phyloP scores from a whole-genome alignment of 2,888 invertebrate genomes.

The Xylocampa areola region DNA sequence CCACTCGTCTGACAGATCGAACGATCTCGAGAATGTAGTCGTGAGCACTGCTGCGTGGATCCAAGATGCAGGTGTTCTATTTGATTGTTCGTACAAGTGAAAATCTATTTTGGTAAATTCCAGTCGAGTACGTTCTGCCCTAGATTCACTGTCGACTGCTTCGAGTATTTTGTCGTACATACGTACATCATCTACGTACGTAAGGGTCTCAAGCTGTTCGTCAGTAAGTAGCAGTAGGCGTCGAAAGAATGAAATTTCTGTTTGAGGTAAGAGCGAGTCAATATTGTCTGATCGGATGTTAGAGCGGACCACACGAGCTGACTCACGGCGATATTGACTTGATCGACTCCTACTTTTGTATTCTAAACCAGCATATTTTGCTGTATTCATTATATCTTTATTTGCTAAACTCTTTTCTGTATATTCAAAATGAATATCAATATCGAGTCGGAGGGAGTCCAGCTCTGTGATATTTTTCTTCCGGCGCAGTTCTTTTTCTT shows the following conservation, averaged over 20 bases:
- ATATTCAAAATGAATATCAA: conserved; percentile 2
- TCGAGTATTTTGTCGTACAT: conserved; percentile 41
- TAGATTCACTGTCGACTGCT: conserved; percentile 32
- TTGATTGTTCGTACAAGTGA: conserved; percentile 62
- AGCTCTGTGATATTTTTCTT: conserved; percentile 8
- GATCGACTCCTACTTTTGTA: not conserved
- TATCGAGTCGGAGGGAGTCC: conserved; percentile 34
- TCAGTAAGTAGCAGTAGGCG: conserved; percentile 55
- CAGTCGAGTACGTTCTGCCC: conserved; percentile 32
- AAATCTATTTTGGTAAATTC: conserved; percentile 56
- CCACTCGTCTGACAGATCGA: conserved; percentile 61
- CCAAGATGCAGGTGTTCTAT: conserved; percentile 54
- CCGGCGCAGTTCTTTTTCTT: conserved; percentile 1
- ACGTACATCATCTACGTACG: conserved; percentile 25
- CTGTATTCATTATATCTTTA: conserved; percentile 1
- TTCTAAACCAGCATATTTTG: not conserved
- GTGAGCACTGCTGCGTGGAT: conserved; percentile 58
- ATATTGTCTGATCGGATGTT: conserved; percentile 16
- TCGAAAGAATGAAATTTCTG: conserved; percentile 38
- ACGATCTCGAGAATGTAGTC: conserved; percentile 56
- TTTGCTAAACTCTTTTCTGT: not conserved
- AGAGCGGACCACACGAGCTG: conserved; percentile 4
- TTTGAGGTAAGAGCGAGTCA: conserved; percentile 26
- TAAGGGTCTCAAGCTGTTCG: conserved; percentile 26
- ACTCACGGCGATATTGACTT: conserved; percentile 1